Conservation (phyloP, 2,888 invertebrate species). For the Carcina quercana region DNA sequence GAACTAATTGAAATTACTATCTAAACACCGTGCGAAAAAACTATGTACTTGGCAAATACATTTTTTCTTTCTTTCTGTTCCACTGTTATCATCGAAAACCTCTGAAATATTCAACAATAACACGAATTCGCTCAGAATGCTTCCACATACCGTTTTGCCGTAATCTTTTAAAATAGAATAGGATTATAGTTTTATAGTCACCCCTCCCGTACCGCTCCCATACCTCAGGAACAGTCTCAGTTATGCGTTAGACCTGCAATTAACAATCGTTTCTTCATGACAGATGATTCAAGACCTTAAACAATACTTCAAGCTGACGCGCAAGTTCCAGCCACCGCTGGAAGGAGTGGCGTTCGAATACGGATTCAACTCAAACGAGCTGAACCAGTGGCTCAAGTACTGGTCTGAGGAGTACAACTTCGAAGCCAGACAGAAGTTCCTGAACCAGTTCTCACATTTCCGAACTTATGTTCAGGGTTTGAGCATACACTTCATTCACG, state of each 20-base stretch:
- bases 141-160: too few species aligned
- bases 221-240: too few species aligned
- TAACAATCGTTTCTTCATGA: too few species aligned
- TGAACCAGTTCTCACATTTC: conserved; percentile 86
- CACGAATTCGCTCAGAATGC: background rate
- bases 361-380: conserved; percentile 81
- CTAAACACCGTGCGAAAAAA: too few species aligned
- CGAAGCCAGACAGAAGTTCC: conserved; percentile 73
- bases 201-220: too few species aligned
- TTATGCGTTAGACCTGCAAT: too few species aligned
- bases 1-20: too few species aligned
- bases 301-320: conserved; percentile 35
- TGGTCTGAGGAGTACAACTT: conserved; percentile 85
- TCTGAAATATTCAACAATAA: background rate
- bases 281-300: conserved; percentile 50
- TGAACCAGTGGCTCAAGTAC: conserved; percentile 78
- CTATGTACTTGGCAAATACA: too few species aligned
- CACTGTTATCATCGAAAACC: too few species aligned
- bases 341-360: conserved; percentile 84
- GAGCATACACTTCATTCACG: conserved; percentile 65
- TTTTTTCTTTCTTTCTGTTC: too few species aligned
- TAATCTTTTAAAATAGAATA: background rate
- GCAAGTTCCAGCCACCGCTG: conserved; percentile 67
- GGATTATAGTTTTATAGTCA: background rate
- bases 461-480: conserved; percentile 83